Evolutionary conservation across 2,888 invertebrate genomes (phyloP).

Genomic region (Dryomyza anilis): DNA sequence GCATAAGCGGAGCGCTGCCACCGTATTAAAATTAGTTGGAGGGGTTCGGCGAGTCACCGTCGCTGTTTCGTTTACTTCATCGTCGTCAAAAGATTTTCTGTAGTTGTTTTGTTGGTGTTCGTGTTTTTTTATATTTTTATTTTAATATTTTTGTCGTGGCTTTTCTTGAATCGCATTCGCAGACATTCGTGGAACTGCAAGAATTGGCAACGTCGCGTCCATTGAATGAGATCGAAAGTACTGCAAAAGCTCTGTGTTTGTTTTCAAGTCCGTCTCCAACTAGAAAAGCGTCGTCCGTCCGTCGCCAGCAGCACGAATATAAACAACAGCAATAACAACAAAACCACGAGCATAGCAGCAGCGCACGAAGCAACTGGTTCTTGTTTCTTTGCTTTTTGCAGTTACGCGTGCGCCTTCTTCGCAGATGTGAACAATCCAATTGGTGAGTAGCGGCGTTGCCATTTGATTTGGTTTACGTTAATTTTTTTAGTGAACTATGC

Average conservation of each 20-base stretch:
- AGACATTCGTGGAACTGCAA: not conserved
- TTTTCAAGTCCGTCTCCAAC: not conserved
- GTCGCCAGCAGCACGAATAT: not conserved
- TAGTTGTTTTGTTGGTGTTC: not conserved
- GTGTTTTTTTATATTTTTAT: too few relatives aligned
- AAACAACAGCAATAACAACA: not conserved
- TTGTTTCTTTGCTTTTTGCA: not conserved
- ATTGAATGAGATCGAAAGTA: slow-evolving; percentile 10
- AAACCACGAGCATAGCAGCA: not conserved
- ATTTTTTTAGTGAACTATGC: too few relatives aligned
- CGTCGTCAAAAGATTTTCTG: not conserved
- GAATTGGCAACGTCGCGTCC: too few relatives aligned
- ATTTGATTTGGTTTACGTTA: too few relatives aligned
- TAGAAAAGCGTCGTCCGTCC: slow-evolving; percentile 1
- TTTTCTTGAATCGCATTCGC: not conserved
- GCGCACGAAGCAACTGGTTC: slow-evolving; percentile 12
- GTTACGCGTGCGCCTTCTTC: slow-evolving; percentile 2
- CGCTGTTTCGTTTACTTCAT: not conserved
- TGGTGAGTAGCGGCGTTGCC: slow-evolving; percentile 18
- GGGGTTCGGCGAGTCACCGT: too few relatives aligned
- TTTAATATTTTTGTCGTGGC: too few relatives aligned
- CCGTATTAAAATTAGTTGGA: too few relatives aligned
- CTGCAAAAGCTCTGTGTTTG: slow-evolving; percentile 2
- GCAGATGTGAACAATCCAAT: slow-evolving; percentile 4
- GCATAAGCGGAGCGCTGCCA: too few relatives aligned